These are phyloP conservation scores for Hydrotaea cyrtoneurina DNA, from an alignment of 2,888 invertebrate species.

Conservation along the genomic window DNA sequence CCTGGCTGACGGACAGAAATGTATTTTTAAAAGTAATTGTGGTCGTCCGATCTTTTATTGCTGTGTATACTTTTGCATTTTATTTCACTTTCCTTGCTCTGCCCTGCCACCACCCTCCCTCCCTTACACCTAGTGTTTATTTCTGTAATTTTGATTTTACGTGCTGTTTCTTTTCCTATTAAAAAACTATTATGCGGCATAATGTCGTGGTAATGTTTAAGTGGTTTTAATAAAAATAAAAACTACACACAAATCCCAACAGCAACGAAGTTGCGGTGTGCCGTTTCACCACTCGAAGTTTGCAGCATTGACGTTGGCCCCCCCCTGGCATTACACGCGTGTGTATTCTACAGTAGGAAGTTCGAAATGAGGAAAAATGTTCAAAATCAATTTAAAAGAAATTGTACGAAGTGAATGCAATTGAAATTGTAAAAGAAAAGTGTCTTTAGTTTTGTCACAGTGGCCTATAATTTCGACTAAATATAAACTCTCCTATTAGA, in stretches of 20 bases:
- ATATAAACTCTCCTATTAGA: not conserved
- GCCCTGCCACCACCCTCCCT: not conserved
- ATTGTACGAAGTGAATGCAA: not conserved
- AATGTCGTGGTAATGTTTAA: conserved; percentile 62
- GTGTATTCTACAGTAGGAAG: conserved; percentile 7
- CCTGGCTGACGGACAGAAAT: not conserved
- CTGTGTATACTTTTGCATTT: conserved; percentile 1
- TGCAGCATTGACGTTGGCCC: not conserved
- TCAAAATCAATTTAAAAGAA: conserved; percentile 28
- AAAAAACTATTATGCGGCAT: conserved; percentile 60
- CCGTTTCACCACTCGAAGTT: not conserved
- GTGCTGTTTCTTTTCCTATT: conserved; percentile 35
- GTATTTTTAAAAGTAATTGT: conserved; percentile 25
- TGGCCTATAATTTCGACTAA: not conserved
- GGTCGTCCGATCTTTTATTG: not conserved
- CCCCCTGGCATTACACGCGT: not conserved
- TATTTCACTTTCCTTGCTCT: not conserved
- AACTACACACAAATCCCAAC: conserved; percentile 26
- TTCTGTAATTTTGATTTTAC: conserved; percentile 12
- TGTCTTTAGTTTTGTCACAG: not conserved
- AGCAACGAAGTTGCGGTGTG: conserved; percentile 2
- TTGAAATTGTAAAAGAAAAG: conserved; percentile 12
- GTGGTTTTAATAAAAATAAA: conserved; percentile 44
- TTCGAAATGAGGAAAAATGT: conserved; percentile 30
- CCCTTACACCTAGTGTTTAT: not conserved